Evolutionary conservation across 2,797 vertebrate species (phyloP).

Genomic region (Valencia hispanica): DNA sequence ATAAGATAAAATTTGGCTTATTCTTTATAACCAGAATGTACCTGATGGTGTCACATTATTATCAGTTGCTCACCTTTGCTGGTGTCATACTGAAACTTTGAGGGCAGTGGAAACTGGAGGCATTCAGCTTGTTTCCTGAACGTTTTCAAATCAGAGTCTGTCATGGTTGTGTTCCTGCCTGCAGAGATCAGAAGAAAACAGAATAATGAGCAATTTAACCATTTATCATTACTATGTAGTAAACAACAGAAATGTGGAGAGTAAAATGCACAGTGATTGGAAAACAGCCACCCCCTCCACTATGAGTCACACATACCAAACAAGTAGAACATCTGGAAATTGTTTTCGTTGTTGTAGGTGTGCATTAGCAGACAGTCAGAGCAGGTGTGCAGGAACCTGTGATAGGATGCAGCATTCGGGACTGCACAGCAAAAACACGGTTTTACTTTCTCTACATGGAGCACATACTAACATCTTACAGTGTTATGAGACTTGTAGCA

Average conservation of each 20-base stretch:
- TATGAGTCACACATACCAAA: background rate
- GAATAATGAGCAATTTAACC: background rate
- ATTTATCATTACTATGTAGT: background rate
- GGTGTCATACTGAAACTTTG: background rate
- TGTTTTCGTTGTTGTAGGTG: conserved; percentile 1
- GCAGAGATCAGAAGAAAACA: background rate
- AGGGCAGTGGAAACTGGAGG: background rate
- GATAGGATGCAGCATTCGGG: background rate
- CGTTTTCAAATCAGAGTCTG: background rate
- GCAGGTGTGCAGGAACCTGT: conserved; percentile 14
- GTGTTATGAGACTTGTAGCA: background rate
- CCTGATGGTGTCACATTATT: background rate
- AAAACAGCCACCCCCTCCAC: background rate
- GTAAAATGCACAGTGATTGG: background rate
- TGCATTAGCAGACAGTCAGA: conserved; percentile 17
- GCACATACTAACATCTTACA: background rate
- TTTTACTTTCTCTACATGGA: background rate
- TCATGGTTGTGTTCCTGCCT: background rate
- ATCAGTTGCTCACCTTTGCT: background rate
- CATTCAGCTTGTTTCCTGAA: conserved; percentile 4
- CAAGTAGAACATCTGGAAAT: background rate
- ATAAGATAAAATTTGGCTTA: background rate
- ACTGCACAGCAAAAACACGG: background rate
- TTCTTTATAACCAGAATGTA: background rate
- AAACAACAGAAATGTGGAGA: no score